These are phyloP conservation scores for Clivina fossor DNA, from an alignment of 2,888 invertebrate genomes.

Conservation along the genomic window DNA sequence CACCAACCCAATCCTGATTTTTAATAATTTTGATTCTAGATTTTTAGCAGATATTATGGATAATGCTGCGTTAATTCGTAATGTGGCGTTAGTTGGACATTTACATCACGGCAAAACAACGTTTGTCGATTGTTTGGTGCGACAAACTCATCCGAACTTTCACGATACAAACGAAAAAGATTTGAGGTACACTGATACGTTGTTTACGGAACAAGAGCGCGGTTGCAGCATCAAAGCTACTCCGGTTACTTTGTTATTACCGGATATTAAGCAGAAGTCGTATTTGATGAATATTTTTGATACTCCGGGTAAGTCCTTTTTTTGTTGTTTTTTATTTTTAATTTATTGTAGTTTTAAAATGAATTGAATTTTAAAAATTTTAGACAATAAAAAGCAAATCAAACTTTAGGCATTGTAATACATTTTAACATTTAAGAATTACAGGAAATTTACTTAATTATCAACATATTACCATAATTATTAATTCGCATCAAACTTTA, in stretches of 20 bases:
- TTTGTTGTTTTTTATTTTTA: conserved; percentile 4
- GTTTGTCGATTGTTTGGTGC: conserved; percentile 93
- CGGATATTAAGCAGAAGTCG: conserved; percentile 94
- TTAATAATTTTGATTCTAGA: conserved; percentile 48
- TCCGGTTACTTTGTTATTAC: conserved; percentile 90
- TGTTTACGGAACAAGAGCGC: conserved; percentile 96
- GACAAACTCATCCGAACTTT: conserved; percentile 96
- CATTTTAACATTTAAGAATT: no score
- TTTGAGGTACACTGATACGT: conserved; percentile 89
- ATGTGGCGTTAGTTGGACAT: conserved; percentile 94
- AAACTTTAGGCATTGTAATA: not conserved
- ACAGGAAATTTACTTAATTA: no score
- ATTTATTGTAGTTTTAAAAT: conserved; percentile 6
- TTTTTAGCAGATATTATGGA: conserved; percentile 98
- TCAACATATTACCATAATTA: not conserved
- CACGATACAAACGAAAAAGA: conserved; percentile 77
- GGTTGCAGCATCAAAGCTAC: conserved; percentile 97
- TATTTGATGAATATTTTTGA: conserved; percentile 96
- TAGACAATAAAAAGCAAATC: no score
- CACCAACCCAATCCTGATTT: no score
- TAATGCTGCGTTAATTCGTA: conserved; percentile 90
- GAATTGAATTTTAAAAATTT: conserved; percentile 10
- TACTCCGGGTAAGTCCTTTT: conserved; percentile 68
- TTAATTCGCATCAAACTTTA: no score
- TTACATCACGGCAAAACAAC: conserved; percentile 99